Evolutionary conservation across 2,113 vertebrate genomes (phyloP), one percentile per base, ranked within the genome.

Genomic region (Chascanopsetta lugubris): DNA sequence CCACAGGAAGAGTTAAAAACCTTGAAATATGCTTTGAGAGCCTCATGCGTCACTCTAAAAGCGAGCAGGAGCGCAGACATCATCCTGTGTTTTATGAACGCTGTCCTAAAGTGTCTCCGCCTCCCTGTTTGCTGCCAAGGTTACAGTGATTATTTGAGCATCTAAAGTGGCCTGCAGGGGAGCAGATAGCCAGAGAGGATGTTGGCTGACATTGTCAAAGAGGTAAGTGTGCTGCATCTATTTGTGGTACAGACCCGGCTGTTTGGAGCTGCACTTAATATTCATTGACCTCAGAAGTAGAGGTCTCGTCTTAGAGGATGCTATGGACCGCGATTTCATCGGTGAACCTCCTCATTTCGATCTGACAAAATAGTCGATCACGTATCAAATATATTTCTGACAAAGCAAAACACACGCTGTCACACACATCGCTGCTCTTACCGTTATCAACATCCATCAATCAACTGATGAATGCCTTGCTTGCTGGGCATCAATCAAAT

Each of bases 111-210:
- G 22, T 4, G 38, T 51, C 59, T 61, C 74, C 55, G 21, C 40
- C 75, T 71, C 22, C 13, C 3, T 50, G 57, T 53, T 25, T 38
- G 26, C 66, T 61, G 78, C 77, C 83, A 87, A 79, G 81, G 77
- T 81, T 77, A 73, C 9, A 45, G 58, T 43, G 50, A 82, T 81
- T 77, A 67, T 69, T 77, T 46, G 21, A 43, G 67, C 46, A 54
- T 72, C 58, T 59, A 27, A 78, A 78, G 62, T 17, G 49, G 53
- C 63, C 65, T 24, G 66, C 20, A 18, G 66, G 24, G 36, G 56
- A 69, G 72, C 36, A 61, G 20, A 1, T 20, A 55, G 70, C 21
- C 45, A 61, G n/a, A 60, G 50, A 62, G 71, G 36, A 27, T 60
- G 9, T 20, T 49, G 40, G 26, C 51, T 60, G 62, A 83, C 75